phyloP scores from a whole-genome alignment of 2,888 invertebrate genomes.

The Cistogaster globosa region DNA sequence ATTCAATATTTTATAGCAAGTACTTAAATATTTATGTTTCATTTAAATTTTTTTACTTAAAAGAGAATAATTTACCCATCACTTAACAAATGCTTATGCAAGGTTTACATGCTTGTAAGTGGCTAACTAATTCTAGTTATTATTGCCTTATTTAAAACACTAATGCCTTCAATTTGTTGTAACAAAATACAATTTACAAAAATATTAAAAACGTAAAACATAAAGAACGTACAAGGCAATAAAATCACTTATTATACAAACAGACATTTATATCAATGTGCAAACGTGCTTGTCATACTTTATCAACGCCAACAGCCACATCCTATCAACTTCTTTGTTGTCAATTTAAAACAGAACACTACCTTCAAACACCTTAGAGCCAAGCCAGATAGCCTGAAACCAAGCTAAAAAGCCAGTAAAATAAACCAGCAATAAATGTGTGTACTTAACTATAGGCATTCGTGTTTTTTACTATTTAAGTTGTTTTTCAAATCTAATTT shows the following conservation, averaged over 20 bases:
- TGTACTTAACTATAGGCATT: constrained; percentile 11
- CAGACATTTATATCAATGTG: constrained; percentile 54
- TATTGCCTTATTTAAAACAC: constrained; percentile 58
- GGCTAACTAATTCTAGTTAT: constrained; percentile 54
- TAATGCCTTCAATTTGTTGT: constrained; percentile 61
- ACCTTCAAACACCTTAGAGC: background rate
- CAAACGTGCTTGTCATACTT: constrained; percentile 68
- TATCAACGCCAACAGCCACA: constrained; percentile 43
- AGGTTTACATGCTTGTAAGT: too few relatives aligned
- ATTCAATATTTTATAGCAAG: too few relatives aligned
- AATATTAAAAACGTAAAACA: background rate
- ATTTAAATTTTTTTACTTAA: too few relatives aligned
- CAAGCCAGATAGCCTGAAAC: too few relatives aligned
- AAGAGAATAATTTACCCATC: too few relatives aligned
- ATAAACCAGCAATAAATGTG: constrained; percentile 16
- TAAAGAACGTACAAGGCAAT: constrained; percentile 40
- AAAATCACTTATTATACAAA: constrained; percentile 62
- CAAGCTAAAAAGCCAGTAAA: constrained; percentile 5
- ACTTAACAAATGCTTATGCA: too few relatives aligned
- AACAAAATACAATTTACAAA: constrained; percentile 48
- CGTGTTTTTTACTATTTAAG: background rate
- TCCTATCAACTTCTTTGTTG: constrained; percentile 41
- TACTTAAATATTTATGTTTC: too few relatives aligned
- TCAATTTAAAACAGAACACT: constrained; percentile 14
- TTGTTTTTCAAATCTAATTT: constrained; percentile 64